Conservation (phyloP, 2,113 vertebrate genomes). For the Indicator indicator region DNA sequence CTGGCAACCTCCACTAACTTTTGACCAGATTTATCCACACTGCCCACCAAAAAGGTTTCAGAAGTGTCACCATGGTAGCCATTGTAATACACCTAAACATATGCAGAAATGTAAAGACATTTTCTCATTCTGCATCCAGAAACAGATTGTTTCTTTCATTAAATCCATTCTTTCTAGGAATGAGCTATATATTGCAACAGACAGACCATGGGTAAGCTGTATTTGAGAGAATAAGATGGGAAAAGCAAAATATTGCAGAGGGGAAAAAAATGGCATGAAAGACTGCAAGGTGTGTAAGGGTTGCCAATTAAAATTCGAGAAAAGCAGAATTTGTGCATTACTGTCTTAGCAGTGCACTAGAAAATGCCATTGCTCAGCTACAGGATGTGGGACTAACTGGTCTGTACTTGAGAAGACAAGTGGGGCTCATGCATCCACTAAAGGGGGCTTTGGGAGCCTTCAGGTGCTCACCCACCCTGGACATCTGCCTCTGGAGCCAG, state of each 20-base stretch:
- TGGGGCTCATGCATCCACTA: neutral
- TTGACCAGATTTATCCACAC: slow-evolving; percentile 87
- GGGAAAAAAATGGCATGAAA: neutral
- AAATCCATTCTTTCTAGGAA: slow-evolving; percentile 25
- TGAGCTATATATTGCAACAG: neutral
- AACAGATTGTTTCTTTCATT: neutral
- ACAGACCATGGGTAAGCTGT: neutral
- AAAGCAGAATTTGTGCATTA: neutral
- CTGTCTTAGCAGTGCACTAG: neutral
- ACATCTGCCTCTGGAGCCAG: neutral
- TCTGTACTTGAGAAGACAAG: fast-evolving
- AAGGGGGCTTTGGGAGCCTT: neutral
- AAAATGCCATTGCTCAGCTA: neutral
- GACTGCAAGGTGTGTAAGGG: neutral
- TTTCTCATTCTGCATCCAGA: slow-evolving; percentile 40
- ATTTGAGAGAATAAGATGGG: neutral
- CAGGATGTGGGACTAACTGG: neutral
- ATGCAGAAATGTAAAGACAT: slow-evolving; percentile 68
- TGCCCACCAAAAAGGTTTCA: slow-evolving; percentile 94
- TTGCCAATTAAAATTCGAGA: neutral
- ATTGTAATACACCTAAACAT: slow-evolving; percentile 89
- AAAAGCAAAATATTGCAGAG: neutral
- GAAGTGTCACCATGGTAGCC: slow-evolving; percentile 99
- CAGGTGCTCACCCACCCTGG: fast-evolving
- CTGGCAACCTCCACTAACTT: slow-evolving; percentile 87